A percentile compares a stretch with the other conserved stretches of the same genome.
phyloP scores from a whole-genome alignment of 2,797 vertebrate species.

The Brachyalestes nurse region DNA sequence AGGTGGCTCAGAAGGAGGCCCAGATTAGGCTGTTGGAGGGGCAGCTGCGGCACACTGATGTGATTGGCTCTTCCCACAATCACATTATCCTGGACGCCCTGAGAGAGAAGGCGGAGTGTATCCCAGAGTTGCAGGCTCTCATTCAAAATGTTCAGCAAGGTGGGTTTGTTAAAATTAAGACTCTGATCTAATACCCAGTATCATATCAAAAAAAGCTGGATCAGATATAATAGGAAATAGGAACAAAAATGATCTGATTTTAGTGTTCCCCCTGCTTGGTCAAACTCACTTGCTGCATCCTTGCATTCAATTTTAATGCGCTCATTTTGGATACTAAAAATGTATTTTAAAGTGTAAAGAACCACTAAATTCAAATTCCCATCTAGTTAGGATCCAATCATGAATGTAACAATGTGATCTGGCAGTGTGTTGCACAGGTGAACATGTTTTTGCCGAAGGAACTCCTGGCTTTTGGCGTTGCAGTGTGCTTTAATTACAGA shows the following conservation, averaged over 20 bases:
- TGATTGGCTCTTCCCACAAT: constrained; percentile 87
- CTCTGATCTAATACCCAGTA: not conserved
- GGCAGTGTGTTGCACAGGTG: no score
- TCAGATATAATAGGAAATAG: not conserved
- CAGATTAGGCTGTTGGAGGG: constrained; percentile 95
- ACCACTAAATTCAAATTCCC: no score
- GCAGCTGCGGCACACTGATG: constrained; percentile 88
- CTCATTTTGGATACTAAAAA: no score
- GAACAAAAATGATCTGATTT: not conserved
- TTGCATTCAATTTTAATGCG: no score
- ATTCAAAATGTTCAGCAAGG: constrained; percentile 91
- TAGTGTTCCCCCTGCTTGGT: no score
- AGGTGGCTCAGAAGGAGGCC: constrained; percentile 93
- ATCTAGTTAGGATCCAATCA: no score
- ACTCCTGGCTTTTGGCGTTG: no score
- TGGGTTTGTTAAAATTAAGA: constrained; percentile 56
- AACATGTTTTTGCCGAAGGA: no score
- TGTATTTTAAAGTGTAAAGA: no score
- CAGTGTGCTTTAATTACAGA: no score
- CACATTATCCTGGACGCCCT: constrained; percentile 91
- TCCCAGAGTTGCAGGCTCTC: constrained; percentile 90
- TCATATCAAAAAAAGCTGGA: not conserved
- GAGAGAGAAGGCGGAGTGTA: constrained; percentile 90
- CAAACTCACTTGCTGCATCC: no score
- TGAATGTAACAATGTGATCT: no score